Evolutionary conservation across 2,113 vertebrate genomes (phyloP).

Genomic region (Vulpes vulpes): DNA sequence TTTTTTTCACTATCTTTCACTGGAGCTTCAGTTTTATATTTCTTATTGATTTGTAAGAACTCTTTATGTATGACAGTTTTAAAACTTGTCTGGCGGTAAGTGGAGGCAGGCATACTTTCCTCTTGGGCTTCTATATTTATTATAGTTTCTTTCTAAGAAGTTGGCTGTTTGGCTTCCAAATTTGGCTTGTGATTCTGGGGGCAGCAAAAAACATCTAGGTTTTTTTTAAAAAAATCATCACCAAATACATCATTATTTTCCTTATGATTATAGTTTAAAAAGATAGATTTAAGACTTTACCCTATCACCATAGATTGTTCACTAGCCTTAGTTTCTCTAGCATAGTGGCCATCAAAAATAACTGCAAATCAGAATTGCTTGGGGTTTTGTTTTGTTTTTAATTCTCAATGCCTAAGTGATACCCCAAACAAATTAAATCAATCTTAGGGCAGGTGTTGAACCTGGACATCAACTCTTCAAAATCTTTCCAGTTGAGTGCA

Average conservation of each 20-base stretch:
- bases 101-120: background rate
- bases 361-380: background rate
- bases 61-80: conserved; percentile 55
- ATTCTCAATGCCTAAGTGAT: background rate
- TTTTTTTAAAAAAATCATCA: background rate
- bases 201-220: background rate
- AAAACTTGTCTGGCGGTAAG: background rate
- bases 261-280: conserved; percentile 4
- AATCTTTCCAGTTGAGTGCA: background rate
- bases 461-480: background rate
- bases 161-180: background rate
- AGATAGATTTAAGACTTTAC: conserved; percentile 6
- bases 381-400: background rate
- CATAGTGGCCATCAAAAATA: background rate
- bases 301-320: background rate
- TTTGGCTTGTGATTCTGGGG: conserved; percentile 12
- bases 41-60: conserved; percentile 53
- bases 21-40: conserved; percentile 31
- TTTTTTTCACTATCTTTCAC: conserved; percentile 53
- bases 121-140: background rate
- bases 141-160: conserved; percentile 34
- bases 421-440: background rate
- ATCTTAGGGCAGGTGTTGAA: background rate
- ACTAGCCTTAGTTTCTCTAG: background rate
- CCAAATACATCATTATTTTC: background rate